phyloP scores from a whole-genome alignment of 2,113 vertebrate genomes.

The Mugil cephalus region DNA sequence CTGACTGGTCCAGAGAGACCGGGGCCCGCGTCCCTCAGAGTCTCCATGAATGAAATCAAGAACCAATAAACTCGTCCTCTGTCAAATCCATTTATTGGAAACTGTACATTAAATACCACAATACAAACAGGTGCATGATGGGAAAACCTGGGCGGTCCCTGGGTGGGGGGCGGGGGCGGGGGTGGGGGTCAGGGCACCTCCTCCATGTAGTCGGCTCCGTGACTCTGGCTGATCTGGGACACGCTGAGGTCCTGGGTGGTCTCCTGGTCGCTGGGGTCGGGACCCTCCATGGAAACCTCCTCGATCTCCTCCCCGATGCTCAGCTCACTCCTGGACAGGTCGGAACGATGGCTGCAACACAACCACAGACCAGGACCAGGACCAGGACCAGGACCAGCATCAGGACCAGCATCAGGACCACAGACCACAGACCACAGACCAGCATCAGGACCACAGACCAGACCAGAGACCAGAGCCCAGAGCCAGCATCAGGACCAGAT shows the following conservation, averaged over 20 bases:
- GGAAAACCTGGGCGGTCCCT: no score
- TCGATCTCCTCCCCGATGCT: constrained; percentile 96
- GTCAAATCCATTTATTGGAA: constrained; percentile 33
- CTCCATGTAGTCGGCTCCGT: constrained; percentile 92
- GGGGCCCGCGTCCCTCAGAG: no score
- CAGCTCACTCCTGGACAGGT: constrained; percentile 88
- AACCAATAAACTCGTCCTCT: neutral
- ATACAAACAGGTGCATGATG: constrained; percentile 27
- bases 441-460: no score
- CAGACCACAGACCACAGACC: no score
- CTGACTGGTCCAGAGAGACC: no score
- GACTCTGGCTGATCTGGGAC: constrained; percentile 90
- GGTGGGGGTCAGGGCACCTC: constrained; percentile 88
- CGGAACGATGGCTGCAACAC: constrained; percentile 88
- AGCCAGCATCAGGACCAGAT: no score
- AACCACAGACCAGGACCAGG: neutral
- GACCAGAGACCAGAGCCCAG: no score
- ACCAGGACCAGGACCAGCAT: no score
- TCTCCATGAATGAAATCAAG: no score
- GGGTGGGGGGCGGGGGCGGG: no score
- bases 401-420: no score
- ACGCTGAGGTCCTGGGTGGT: constrained; percentile 90
- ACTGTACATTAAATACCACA: constrained; percentile 41
- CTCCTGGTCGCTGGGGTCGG: constrained; percentile 89
- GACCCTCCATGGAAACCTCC: constrained; percentile 89